A percentile compares a stretch with the other conserved stretches of the same genome.
These are phyloP conservation scores for Radopholus similis DNA, from an alignment of 1,140 invertebrate species.

Conservation along the genomic window DNA sequence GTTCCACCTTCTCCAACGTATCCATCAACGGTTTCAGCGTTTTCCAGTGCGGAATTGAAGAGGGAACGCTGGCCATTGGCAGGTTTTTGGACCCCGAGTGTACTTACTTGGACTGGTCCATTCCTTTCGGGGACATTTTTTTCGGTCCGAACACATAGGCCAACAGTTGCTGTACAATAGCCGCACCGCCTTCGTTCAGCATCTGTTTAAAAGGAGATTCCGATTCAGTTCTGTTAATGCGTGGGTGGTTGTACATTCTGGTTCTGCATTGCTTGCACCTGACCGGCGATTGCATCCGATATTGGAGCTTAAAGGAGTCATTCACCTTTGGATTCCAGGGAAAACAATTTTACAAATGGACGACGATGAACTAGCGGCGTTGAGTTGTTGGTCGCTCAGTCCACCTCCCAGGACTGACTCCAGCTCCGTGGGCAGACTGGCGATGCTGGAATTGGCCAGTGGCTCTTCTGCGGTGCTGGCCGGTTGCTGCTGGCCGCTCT, in stretches of 20 bases:
- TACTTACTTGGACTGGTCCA: slow-evolving; percentile 3
- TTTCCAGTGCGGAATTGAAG: slow-evolving; percentile 8
- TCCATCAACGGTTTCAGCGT: slow-evolving; percentile 3
- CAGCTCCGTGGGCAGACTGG: not conserved
- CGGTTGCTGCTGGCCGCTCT: not conserved
- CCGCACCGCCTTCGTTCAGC: not conserved
- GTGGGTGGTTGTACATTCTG: no score
- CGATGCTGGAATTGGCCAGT: slow-evolving; percentile 1
- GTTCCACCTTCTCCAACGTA: not conserved
- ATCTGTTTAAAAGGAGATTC: not conserved
- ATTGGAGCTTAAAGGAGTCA: no score
- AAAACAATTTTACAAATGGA: not conserved
- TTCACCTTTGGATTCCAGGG: not conserved
- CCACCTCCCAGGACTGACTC: not conserved
- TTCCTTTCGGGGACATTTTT: not conserved
- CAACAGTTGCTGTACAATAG: slow-evolving; percentile 9
- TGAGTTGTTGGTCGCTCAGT: not conserved
- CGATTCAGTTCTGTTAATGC: no score
- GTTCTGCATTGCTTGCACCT: slow-evolving; percentile 3
- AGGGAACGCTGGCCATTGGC: slow-evolving; percentile 10
- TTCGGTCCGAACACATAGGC: slow-evolving; percentile 4
- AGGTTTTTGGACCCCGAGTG: no score
- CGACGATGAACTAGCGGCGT: not conserved
- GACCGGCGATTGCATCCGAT: slow-evolving; percentile 10
- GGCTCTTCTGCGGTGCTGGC: slow-evolving; percentile 5